Base-by-base conservation (phyloP, 2,797 vertebrate genomes). In the Alauda arvensis region DNA sequence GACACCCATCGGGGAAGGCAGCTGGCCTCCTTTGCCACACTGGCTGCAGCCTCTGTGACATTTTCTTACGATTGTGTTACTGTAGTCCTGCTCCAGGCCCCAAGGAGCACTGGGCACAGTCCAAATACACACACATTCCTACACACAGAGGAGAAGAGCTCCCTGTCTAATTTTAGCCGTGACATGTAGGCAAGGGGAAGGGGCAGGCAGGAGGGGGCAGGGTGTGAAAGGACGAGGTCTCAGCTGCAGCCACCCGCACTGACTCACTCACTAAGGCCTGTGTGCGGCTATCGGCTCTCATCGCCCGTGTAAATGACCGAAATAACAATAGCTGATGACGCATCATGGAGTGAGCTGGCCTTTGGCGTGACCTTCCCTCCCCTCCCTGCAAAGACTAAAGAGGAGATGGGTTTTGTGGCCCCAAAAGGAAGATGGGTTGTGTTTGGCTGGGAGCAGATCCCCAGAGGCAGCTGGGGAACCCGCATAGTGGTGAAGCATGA, bases 91-190 rank as follows among this genome's bases (percentile, higher is more conserved):
- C 39, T 34, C 28, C 43, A 34, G 74, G 77, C 70, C 74, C 70
- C 19, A 6, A 17, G 77, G 77, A 91, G 49, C 18, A 1, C 77
- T 78, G 79, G 67, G 67, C 65, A 46, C 1, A 1, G 31, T 65
- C 85, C 75, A 89, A 92, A 69, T 2, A 5, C 52, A 53, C 4
- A 25, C 71, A 39, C 14, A 16, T 71, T 87, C 71, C 48, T 56
- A 29, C 78, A 48, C 40, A 10, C 23, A 24, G 55, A 78, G 70
- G 57, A 85, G 68, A 52, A 65, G 45, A 83, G 75, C 63, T 90
- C 77, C n/a, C 46, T 3, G 9, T 68, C 86, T 93, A 76, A 76
- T 91, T 83, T 92, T 90, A 92, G 63, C 85, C 1, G 3, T 59
- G 51, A 55, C 49, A 61, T 56, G 76, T 43, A 56, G 42, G 60